Base-by-base conservation (phyloP, 2,113 vertebrate species). In the Centrocercus urophasianus region DNA sequence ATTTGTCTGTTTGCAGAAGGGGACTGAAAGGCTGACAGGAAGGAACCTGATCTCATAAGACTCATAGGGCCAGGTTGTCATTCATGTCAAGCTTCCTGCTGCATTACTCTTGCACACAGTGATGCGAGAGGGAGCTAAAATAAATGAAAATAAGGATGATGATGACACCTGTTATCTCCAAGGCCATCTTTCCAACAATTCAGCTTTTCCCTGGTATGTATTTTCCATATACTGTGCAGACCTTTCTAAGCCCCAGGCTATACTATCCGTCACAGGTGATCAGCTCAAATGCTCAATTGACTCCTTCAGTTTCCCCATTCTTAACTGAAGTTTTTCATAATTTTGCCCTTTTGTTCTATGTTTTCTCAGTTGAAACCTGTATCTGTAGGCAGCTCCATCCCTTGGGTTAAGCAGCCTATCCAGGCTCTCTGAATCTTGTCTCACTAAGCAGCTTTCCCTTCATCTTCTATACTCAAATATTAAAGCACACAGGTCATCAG, bases 181-280 rank as follows among this genome's bases (percentile, higher is more conserved):
- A 4, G 18, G 50, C 16, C 47, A 22, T 28, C 48, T 63, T 73
- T 17, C 2, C 45, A 88, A 38, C n/a, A 93, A 45, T 50, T 52
- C 60, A 83, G 12, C 25, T 73, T 74, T 80, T 82, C 27, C 10
- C 54, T 48, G 11, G 3, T 50, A 11, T 32, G 73, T 48, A 28
- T 42, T 40, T 8, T 4, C 11, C 19, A 34, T 4, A 40, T 40
- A 40, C 7, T 60, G 20, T 12, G 30, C 4, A 59, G 21, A n/a
- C 25, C 27, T 86, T 57, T 36, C 74, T 77, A 64, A 90, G 50
- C 42, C 57, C 34, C 17, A 34, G 15, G 30, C 38, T 82, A 48
- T 45, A 10, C 22, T 59, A 24, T 8, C 12, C 11, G 10, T 43
- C 52, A 54, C 14, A 56, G 0, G 0, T 0, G 5, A 65, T 40